Evolutionary conservation across 2,113 vertebrate genomes (phyloP), one percentile per base, ranked within the genome.

Genomic region (Campylomormyrus tamandua): DNA sequence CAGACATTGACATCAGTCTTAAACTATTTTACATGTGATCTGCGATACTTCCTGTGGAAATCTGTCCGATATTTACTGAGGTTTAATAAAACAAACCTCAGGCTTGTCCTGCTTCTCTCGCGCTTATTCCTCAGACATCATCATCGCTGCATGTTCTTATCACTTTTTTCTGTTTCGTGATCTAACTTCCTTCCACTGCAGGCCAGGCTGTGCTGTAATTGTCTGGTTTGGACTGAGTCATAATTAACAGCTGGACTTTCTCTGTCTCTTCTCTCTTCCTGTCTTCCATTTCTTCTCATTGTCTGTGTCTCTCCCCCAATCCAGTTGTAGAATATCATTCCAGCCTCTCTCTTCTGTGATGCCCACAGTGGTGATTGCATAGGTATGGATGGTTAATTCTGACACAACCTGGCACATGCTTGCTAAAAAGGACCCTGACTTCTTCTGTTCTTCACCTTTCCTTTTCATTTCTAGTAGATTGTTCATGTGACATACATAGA

Each of bases 11-110:
- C 98, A 99, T 99, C 98, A 99, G 98, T 98, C 98, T 97, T 97
- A 98, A 99, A 99, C 97, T 99, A 99, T 99, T 99, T 98, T 99
- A 97, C 98, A 99, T 99, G 98, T 99, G 98, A 99, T 99, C 98
- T 98, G 98, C 96, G 97, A 98, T 98, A 98, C 99, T 99, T 99
- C 98, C 98, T 99, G 97, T 98, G 98, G 98, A 99, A 99, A 99
- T 98, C 97, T 98, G 98, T 98, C 98, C 98, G 98, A 99, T 98
- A 98, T 98, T 98, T 98, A 99, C 98, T 98, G 98, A 98, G 96
- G 97, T 96, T 97, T 98, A 98, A 98, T 99, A 97, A 97, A 98
- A 99, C 97, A 98, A 98, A 97, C 98, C 96, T 97, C 97, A 96
- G 96, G 93, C 94, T 92, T 95, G 93, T 94, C 95, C 91, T 95